These are phyloP conservation scores for Gadus chalcogrammus DNA, from an alignment of 2,113 vertebrate species.

Conservation along the genomic window DNA sequence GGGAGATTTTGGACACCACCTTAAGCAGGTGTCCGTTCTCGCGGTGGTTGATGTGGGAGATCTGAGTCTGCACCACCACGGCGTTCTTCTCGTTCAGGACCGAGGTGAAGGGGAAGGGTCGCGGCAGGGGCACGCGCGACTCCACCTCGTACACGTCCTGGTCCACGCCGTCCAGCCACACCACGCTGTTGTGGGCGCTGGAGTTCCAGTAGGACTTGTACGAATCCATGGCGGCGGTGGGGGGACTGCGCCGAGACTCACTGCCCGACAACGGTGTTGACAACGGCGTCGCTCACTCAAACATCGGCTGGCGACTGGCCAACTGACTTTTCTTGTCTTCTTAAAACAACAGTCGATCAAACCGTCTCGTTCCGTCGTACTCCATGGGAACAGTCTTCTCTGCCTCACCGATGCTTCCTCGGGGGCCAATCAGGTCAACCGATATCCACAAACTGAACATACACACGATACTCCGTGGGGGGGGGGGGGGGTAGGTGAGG, in stretches of 20 bases:
- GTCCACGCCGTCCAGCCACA: slow-evolving; percentile 82
- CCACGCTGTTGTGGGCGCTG: slow-evolving; percentile 56
- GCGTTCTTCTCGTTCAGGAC: slow-evolving; percentile 85
- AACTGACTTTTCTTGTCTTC: slow-evolving; percentile 10
- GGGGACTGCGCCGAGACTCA: neutral
- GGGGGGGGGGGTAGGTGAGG: too few species aligned
- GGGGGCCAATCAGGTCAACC: too few species aligned
- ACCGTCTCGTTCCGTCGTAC: too few species aligned
- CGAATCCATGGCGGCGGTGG: slow-evolving; percentile 81
- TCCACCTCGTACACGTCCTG: slow-evolving; percentile 91
- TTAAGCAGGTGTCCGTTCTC: slow-evolving; percentile 85
- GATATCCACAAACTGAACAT: too few species aligned
- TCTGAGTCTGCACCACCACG: slow-evolving; percentile 87
- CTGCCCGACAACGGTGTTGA: too few species aligned
- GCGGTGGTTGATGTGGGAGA: slow-evolving; percentile 84
- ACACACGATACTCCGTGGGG: too few species aligned
- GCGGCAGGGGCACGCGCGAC: slow-evolving; percentile 88
- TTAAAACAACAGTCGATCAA: slow-evolving; percentile 24
- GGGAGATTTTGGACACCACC: slow-evolving; percentile 91
- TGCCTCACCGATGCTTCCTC: too few species aligned
- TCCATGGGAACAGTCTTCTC: too few species aligned
- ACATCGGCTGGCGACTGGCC: neutral
- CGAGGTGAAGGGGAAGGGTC: slow-evolving; percentile 81
- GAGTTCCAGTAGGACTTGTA: slow-evolving; percentile 81
- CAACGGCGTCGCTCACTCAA: too few species aligned